These are phyloP conservation scores for Pseudomyrmex gracilis DNA, from an alignment of 1,140 invertebrate species.

Conservation along the genomic window DNA sequence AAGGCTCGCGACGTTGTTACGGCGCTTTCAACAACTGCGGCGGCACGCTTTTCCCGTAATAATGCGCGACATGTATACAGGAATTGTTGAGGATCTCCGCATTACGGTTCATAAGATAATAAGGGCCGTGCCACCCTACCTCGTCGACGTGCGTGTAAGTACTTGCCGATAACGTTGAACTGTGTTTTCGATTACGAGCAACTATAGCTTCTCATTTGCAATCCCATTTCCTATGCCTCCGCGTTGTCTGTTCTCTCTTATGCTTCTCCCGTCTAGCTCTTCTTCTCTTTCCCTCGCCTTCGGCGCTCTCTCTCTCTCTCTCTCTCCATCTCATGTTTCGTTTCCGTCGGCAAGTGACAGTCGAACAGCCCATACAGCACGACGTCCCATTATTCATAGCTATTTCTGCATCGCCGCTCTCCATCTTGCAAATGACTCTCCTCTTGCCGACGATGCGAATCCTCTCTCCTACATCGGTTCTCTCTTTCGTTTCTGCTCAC, in stretches of 20 bases:
- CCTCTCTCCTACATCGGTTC: background rate
- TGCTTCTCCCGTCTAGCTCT: constrained; percentile 9
- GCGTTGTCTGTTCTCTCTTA: constrained; percentile 63
- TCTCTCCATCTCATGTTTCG: constrained; percentile 34
- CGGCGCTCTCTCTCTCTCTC: background rate
- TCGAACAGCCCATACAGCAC: constrained; percentile 48
- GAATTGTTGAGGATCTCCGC: constrained; percentile 51
- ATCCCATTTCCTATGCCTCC: constrained; percentile 72
- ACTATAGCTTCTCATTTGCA: constrained; percentile 72
- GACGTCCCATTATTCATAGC: constrained; percentile 67
- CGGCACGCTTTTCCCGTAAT: constrained; percentile 12
- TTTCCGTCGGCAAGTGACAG: constrained; percentile 24
- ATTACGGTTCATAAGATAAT: constrained; percentile 62
- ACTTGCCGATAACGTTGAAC: constrained; percentile 36
- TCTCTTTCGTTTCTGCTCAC: constrained; percentile 39
- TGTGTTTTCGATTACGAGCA: constrained; percentile 56
- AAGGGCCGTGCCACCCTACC: constrained; percentile 43
- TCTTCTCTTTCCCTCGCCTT: constrained; percentile 18
- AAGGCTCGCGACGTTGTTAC: constrained; percentile 15
- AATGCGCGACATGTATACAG: background rate
- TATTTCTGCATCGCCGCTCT: constrained; percentile 57
- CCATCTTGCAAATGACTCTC: constrained; percentile 61
- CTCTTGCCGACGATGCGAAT: constrained; percentile 35
- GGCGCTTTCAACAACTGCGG: constrained; percentile 13
- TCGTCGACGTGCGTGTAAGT: constrained; percentile 22